Conservation (phyloP, 2,888 invertebrate species). For the Ctena decussata region DNA sequence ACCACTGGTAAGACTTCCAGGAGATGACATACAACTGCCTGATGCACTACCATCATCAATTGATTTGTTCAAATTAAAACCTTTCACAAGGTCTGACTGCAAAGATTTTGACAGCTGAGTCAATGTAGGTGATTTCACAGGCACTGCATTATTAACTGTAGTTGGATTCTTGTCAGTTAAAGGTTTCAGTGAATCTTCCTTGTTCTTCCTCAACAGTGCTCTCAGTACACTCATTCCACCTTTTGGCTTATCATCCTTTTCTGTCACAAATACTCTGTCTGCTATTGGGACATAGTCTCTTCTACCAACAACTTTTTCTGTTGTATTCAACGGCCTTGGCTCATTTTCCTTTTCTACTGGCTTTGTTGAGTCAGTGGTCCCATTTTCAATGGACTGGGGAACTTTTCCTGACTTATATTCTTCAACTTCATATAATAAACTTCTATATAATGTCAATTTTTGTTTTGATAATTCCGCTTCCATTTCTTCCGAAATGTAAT, state of each 20-base stretch:
- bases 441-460: slow-evolving; percentile 72
- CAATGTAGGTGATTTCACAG: neutral
- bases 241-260: neutral
- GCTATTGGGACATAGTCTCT: neutral
- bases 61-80: neutral
- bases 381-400: neutral
- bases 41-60: neutral
- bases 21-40: neutral
- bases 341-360: neutral
- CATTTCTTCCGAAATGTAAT: slow-evolving; percentile 77
- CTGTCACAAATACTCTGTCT: neutral
- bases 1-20: neutral
- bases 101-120: neutral
- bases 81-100: neutral
- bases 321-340: neutral
- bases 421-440: slow-evolving; percentile 72
- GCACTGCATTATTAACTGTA: neutral
- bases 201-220: neutral
- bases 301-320: neutral
- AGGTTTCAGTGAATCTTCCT: neutral
- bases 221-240: slow-evolving; percentile 18
- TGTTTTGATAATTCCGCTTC: slow-evolving; percentile 76
- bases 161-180: neutral
- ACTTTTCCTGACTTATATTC: neutral
- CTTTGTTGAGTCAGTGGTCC: neutral